These are phyloP conservation scores for Liparis tanakae DNA, from an alignment of 2,797 vertebrate genomes.

Conservation along the genomic window DNA sequence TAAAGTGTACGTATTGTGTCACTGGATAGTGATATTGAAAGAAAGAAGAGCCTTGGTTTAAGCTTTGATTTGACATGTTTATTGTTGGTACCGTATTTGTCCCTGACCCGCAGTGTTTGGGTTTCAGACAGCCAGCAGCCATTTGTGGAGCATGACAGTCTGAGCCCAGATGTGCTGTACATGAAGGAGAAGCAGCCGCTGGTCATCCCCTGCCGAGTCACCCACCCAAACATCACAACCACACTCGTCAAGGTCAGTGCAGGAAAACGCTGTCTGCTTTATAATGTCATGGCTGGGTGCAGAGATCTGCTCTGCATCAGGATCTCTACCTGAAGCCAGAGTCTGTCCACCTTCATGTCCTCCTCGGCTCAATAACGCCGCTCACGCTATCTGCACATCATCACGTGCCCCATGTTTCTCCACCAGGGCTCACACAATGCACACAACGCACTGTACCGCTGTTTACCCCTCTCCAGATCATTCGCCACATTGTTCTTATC, in stretches of 20 bases:
- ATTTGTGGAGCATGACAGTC: constrained; percentile 87
- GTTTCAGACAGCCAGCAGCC: constrained; percentile 90
- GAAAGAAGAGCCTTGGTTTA: not conserved
- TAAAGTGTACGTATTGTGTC: not conserved
- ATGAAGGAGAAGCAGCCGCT: constrained; percentile 87
- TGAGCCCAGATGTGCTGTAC: constrained; percentile 85
- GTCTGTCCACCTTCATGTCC: constrained; percentile 9
- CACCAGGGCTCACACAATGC: constrained; percentile 28
- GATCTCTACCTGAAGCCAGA: not conserved
- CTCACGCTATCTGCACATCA: constrained; percentile 26
- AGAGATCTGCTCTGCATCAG: not conserved
- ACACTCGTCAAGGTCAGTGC: constrained; percentile 89
- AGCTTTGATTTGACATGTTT: constrained; percentile 3
- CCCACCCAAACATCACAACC: constrained; percentile 87
- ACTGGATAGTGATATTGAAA: not conserved
- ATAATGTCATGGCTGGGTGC: not conserved
- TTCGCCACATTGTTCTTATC: constrained; percentile 75
- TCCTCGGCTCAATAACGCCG: constrained; percentile 7
- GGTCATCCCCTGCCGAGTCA: constrained; percentile 92
- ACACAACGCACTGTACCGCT: constrained; percentile 26
- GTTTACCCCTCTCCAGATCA: constrained; percentile 52
- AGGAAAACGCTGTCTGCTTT: not conserved
- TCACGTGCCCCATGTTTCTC: constrained; percentile 32
- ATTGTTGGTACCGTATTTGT: constrained; percentile 50
- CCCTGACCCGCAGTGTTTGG: constrained; percentile 81